Evolutionary conservation across 2,888 invertebrate species (phyloP).

Genomic region (Lasioglossum pauxillum): DNA sequence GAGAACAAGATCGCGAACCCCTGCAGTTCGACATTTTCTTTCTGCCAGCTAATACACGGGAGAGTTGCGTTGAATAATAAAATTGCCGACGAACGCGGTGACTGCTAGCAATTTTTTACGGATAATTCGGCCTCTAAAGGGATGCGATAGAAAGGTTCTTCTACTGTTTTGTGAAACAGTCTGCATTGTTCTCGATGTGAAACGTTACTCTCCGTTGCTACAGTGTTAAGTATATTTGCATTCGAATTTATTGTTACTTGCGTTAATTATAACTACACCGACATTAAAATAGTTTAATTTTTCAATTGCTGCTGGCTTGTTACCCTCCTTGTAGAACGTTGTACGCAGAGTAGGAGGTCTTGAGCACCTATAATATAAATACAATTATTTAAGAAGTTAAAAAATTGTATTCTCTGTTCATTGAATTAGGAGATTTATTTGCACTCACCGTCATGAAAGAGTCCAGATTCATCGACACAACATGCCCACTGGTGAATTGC

Average conservation of each 20-base stretch:
- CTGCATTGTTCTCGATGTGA: no score
- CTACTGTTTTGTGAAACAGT: not conserved
- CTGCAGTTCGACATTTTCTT: not conserved
- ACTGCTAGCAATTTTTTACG: not conserved
- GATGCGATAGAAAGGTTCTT: no score
- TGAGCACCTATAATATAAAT: slow-evolving; percentile 37
- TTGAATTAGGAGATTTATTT: no score
- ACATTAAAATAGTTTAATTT: not conserved
- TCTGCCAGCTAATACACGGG: not conserved
- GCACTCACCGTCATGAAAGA: slow-evolving; percentile 34
- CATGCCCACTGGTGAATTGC: slow-evolving; percentile 30
- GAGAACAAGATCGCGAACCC: not conserved
- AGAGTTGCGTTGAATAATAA: not conserved
- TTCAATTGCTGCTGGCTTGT: no score
- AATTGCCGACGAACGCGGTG: not conserved
- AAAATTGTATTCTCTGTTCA: no score
- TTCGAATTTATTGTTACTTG: not conserved
- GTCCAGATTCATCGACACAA: slow-evolving; percentile 40
- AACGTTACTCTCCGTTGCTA: not conserved
- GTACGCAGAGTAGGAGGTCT: slow-evolving; percentile 46
- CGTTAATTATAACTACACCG: not conserved
- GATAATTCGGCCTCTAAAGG: not conserved
- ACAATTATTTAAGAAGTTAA: not conserved
- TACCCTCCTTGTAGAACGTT: slow-evolving; percentile 23
- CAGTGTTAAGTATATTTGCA: not conserved